These are phyloP conservation scores for Sciaenops ocellatus DNA, from an alignment of 2,797 vertebrate species.

Conservation along the genomic window DNA sequence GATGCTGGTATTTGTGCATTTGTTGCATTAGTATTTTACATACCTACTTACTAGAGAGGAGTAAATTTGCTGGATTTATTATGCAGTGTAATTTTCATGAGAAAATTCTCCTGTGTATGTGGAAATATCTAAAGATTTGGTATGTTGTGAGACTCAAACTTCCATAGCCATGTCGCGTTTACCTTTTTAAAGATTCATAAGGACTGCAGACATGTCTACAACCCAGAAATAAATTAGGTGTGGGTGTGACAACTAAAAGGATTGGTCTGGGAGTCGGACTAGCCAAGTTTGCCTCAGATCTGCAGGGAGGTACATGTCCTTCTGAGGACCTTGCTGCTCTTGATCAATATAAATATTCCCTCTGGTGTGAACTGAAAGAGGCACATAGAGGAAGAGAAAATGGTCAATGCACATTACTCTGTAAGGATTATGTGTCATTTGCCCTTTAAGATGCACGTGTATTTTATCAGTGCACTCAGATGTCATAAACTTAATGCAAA, in stretches of 20 bases:
- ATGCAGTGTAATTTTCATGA: not conserved
- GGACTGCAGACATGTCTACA: conserved; percentile 12
- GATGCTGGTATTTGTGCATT: not conserved
- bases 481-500: conserved; percentile 76
- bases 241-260: conserved; percentile 53
- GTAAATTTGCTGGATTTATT: not conserved
- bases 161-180: not conserved
- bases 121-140: not conserved
- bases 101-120: not conserved
- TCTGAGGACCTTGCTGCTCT: conserved; percentile 64
- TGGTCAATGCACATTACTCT: conserved; percentile 48
- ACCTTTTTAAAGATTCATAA: conserved; percentile 14
- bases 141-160: not conserved
- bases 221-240: conserved; percentile 61
- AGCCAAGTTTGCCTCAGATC: conserved; percentile 29
- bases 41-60: not conserved
- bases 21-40: not conserved
- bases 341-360: conserved; percentile 62
- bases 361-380: conserved; percentile 44
- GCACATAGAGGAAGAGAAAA: conserved; percentile 31
- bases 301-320: conserved; percentile 58
- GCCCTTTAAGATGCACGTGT: conserved; percentile 68
- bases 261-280: conserved; percentile 52
- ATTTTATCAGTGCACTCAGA: conserved; percentile 68
- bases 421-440: conserved; percentile 59